These are phyloP conservation scores for Meriones psammophilus DNA, from an alignment of 2,797 vertebrate species.

Conservation along the genomic window DNA sequence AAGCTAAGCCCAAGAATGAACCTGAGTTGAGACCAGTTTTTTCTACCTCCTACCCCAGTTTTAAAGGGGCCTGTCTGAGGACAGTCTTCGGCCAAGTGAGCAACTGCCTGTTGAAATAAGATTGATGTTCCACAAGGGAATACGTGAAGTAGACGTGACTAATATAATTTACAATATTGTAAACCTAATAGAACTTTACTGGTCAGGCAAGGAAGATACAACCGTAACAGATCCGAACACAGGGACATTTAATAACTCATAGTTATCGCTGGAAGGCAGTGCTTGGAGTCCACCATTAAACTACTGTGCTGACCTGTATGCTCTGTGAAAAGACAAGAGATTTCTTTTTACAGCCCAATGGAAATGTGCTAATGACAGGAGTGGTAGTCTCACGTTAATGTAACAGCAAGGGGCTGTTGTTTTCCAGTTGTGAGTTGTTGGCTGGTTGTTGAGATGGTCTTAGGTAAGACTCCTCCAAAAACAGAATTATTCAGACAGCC, in stretches of 20 bases:
- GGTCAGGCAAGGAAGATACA: neutral
- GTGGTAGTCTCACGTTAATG: neutral
- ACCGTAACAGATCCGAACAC: constrained; percentile 17
- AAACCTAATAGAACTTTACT: constrained; percentile 43
- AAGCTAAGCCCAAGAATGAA: neutral
- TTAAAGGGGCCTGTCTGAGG: neutral
- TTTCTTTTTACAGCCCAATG: constrained; percentile 10
- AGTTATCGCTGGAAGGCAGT: neutral
- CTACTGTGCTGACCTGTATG: neutral
- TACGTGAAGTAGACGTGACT: neutral
- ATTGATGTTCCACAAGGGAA: constrained; percentile 51
- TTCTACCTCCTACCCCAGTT: neutral
- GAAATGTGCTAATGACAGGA: neutral
- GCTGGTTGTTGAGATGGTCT: neutral
- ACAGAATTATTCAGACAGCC: neutral
- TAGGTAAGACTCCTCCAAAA: neutral
- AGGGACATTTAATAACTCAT: neutral
- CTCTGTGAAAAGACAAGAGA: neutral
- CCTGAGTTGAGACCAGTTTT: neutral
- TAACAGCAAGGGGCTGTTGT: neutral
- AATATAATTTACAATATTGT: constrained; percentile 34
- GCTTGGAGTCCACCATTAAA: neutral
- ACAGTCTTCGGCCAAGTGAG: constrained; percentile 19
- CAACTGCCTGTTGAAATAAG: constrained; percentile 18
- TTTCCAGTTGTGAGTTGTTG: neutral